phyloP scores from a whole-genome alignment of 2,797 vertebrate genomes.

The Aeoliscus strigatus region DNA sequence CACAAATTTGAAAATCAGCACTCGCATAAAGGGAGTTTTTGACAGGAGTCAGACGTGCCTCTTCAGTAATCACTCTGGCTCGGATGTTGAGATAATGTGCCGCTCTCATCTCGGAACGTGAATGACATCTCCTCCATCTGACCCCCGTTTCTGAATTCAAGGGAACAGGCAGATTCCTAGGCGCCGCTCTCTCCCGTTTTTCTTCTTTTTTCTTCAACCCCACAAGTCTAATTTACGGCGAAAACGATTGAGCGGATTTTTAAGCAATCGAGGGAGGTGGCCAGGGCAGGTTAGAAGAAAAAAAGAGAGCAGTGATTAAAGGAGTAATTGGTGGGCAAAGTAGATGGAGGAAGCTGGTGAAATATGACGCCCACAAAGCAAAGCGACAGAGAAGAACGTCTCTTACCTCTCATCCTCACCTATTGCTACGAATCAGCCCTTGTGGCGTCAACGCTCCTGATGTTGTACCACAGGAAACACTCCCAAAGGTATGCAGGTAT shows the following conservation, averaged over 20 bases:
- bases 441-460: slow-evolving; percentile 14
- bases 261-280: slow-evolving; percentile 32
- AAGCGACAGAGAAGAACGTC: slow-evolving; percentile 59
- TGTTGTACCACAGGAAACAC: too few species aligned
- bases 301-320: slow-evolving; percentile 39
- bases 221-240: slow-evolving; percentile 32
- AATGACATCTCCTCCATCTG: slow-evolving; percentile 10
- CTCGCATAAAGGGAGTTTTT: too few species aligned
- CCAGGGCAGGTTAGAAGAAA: neutral
- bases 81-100: too few species aligned
- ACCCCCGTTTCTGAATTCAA: slow-evolving; percentile 23
- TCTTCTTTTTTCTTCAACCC: too few species aligned
- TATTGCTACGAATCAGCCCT: slow-evolving; percentile 48
- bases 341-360: slow-evolving; percentile 28
- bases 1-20: slow-evolving; percentile 9
- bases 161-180: slow-evolving; percentile 3
- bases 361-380: slow-evolving; percentile 54
- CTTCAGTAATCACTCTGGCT: too few species aligned
- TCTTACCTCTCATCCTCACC: slow-evolving; percentile 13
- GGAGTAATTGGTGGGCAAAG: slow-evolving; percentile 35
- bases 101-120: slow-evolving; percentile 8
- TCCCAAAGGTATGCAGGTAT: too few species aligned
- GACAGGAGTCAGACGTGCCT: too few species aligned
- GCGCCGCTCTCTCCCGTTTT: too few species aligned
- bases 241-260: slow-evolving; percentile 36